Percentiles rank a stretch among this genome's conserved stretches.
Conservation (phyloP, 2,797 vertebrate genomes). For the Gephyroberyx darwinii region DNA sequence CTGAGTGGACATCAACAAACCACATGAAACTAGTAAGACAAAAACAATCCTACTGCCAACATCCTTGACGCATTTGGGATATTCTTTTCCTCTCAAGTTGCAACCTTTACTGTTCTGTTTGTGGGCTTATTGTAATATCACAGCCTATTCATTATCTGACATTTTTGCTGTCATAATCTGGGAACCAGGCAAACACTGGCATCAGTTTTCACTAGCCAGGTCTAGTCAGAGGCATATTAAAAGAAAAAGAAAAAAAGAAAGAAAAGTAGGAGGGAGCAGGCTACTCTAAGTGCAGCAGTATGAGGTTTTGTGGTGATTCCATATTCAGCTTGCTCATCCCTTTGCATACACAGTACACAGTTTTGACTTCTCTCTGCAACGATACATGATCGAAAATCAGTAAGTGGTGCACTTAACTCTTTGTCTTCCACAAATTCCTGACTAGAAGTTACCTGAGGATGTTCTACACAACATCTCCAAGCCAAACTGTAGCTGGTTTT, state of each 20-base stretch:
- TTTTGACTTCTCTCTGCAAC: slow-evolving; percentile 48
- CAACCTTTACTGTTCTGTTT: neutral
- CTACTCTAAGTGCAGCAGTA: slow-evolving; percentile 44
- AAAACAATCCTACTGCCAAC: neutral
- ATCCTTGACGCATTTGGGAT: neutral
- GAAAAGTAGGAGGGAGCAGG: neutral
- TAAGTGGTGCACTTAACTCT: slow-evolving; percentile 10
- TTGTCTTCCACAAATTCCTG: slow-evolving; percentile 13
- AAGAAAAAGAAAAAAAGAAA: slow-evolving; percentile 12
- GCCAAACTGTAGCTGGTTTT: neutral
- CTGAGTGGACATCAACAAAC: neutral
- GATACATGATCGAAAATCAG: slow-evolving; percentile 30
- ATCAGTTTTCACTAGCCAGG: neutral
- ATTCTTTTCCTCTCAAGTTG: neutral
- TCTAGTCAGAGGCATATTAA: neutral
- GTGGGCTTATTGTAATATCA: neutral
- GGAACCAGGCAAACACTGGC: neutral
- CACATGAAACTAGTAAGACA: neutral
- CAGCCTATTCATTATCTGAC: too few species aligned
- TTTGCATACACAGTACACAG: slow-evolving; percentile 82
- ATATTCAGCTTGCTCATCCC: slow-evolving; percentile 20
- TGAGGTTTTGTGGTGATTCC: slow-evolving; percentile 1
- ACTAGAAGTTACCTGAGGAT: slow-evolving; percentile 24
- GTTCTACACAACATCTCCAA: neutral
- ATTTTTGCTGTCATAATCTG: neutral